phyloP scores from a whole-genome alignment of 2,888 invertebrate genomes.

The Netelia virgata region DNA sequence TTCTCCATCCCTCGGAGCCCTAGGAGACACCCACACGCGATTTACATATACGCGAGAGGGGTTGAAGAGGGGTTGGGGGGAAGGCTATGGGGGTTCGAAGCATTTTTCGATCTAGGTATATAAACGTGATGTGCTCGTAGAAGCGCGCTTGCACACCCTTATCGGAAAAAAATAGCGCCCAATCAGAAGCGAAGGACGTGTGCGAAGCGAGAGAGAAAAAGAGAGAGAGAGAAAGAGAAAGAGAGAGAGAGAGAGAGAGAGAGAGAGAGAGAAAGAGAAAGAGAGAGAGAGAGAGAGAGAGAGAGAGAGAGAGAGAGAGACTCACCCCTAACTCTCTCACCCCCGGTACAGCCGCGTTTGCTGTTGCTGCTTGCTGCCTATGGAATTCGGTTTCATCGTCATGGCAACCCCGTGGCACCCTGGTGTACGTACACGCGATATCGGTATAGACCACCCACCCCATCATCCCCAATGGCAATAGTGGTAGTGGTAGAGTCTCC shows the following conservation, averaged over 20 bases:
- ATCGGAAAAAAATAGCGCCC: constrained; percentile 81
- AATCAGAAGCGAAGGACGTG: constrained; percentile 81
- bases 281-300: constrained; percentile 54
- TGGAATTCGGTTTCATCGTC: constrained; percentile 82
- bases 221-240: too few relatives aligned
- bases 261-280: constrained; percentile 46
- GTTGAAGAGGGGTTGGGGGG: constrained; percentile 6
- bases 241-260: constrained; percentile 38
- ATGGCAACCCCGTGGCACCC: constrained; percentile 80
- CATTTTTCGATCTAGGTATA: constrained; percentile 59
- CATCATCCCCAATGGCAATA: not conserved
- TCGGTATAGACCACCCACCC: too few relatives aligned
- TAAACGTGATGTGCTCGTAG: constrained; percentile 66
- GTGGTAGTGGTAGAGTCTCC: constrained; percentile 37
- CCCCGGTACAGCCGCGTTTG: constrained; percentile 54
- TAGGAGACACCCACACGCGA: constrained; percentile 59
- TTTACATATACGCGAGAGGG: constrained; percentile 24
- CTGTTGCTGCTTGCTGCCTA: constrained; percentile 74
- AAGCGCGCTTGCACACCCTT: constrained; percentile 75
- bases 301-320: constrained; percentile 36
- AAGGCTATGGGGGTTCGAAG: not conserved
- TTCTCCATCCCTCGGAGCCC: constrained; percentile 21
- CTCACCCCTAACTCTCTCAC: constrained; percentile 47
- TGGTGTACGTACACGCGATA: not conserved
- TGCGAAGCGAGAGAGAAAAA: constrained; percentile 71